Evolutionary conservation across 2,113 vertebrate genomes (phyloP), one percentile per base, ranked within the genome.

Genomic region (Fregetta grallaria): DNA sequence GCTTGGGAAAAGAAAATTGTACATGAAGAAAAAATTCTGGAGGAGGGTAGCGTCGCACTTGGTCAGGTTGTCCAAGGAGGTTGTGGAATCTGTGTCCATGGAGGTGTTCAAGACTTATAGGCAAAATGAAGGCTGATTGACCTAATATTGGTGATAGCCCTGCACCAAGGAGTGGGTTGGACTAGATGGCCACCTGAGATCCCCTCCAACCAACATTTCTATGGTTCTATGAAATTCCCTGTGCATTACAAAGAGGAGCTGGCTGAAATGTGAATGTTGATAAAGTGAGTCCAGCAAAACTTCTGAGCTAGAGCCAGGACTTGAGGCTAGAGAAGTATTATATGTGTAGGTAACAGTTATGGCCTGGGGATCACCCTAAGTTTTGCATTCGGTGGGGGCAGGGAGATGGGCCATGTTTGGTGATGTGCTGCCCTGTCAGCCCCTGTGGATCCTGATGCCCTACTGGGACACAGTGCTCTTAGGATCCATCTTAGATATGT

Each of bases 11-110:
- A 55, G 18, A 49, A 83, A 67, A 83, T 3, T 44, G 1, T 26
- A n/a, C 14, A 45, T 27, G n/a, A 72, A 50, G 4, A 29, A 67
- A 45, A 74, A 50, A 40, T 36, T 56, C 29, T 40, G 22, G 21
- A 74, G 12, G 3, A 6, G 3, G 17, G 4, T 63, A 63, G 29
- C 29, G 30, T 3, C 0, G 1, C 25, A 20, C 7, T 56, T 73
- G 36, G 13, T 4, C 25, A 73, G 1, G 15, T 58, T 91, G 29
- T 26, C 34, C 29, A 63, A 61, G 5, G 20, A 67, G 15, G 9
- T 15, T 55, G 25, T 74, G 29, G 21, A 72, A 38, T 55, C 49
- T 70, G 11, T 55, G 20, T 55, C 38, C 16, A 9, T 67, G 12
- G 10, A 73, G 17, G 7, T 58, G 15, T 67, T 72, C 40, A 56